A percentile compares a stretch with the other conserved stretches of the same genome.
phyloP scores from a whole-genome alignment of 2,888 invertebrate genomes.

The Cyaniris semiargus region DNA sequence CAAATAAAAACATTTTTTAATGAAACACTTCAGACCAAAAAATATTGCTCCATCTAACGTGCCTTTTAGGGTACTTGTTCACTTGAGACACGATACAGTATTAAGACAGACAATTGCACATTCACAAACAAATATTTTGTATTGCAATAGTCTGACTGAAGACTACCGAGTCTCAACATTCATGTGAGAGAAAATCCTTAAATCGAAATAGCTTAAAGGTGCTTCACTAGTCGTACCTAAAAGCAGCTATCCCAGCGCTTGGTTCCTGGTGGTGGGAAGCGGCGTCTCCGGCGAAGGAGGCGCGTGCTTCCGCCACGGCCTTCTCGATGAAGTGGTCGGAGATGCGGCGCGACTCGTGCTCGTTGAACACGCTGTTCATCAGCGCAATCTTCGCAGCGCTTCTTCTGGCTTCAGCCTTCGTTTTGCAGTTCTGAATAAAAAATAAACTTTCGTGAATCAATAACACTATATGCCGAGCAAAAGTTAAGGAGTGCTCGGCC shows the following conservation, averaged over 20 bases:
- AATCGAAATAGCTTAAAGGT: neutral
- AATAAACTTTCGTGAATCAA: constrained; percentile 31
- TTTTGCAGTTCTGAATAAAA: constrained; percentile 89
- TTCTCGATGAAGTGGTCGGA: constrained; percentile 97
- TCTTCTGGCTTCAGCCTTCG: constrained; percentile 95
- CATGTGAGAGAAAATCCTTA: too few species aligned
- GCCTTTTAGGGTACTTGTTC: neutral
- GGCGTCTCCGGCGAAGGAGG: constrained; percentile 88
- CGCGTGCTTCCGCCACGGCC: constrained; percentile 94
- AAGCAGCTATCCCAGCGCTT: constrained; percentile 86
- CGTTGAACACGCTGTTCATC: constrained; percentile 98
- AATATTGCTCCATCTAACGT: neutral
- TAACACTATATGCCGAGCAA: too few species aligned
- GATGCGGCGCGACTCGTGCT: constrained; percentile 94
- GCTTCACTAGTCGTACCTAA: constrained; percentile 65
- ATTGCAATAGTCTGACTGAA: too few species aligned
- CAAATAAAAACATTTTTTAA: constrained; percentile 35
- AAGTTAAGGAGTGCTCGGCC: too few species aligned
- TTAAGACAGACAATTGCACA: too few species aligned
- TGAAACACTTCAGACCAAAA: constrained; percentile 12
- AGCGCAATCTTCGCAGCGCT: constrained; percentile 97
- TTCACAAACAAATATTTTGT: too few species aligned
- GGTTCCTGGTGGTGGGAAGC: constrained; percentile 83
- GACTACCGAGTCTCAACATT: too few species aligned
- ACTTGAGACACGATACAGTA: too few species aligned